Base-by-base conservation (phyloP, 2,888 invertebrate species). In the Norana najaformis region DNA sequence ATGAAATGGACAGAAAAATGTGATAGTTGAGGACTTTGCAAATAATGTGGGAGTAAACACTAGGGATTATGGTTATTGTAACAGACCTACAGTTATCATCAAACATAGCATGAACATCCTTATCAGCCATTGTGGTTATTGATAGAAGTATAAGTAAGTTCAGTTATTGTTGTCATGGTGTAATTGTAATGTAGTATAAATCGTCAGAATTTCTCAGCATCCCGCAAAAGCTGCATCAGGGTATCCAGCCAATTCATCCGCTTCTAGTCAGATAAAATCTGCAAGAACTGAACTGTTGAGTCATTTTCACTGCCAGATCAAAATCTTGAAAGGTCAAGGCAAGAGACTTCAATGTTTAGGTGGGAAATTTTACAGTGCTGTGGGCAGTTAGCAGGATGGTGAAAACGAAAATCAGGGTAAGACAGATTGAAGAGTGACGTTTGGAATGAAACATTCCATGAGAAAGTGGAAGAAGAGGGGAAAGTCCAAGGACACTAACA, bases 11-110 rank as follows among this genome's bases (percentile, higher is more conserved):
- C 69, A 69, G 69, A n/a, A n/a, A 69, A 69, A n/a, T 69, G 69
- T 69, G n/a, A 8, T 69, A n/a, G 69, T n/a, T 69, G 69, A 69
- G 69, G 30, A n/a, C 69, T 11, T 69, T 23, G 16, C 69, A n/a
- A n/a, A 69, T 69, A n/a, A 69, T 69, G 69, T 69, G 69, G n/a
- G 69, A 69, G 69, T 69, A 69, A n/a, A n/a, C 30, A n/a, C n/a
- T 8, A 16, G 69, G 69, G n/a, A 69, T 69, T 69, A n/a, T 69
- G 69, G 69, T n/a, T n/a, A n/a, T n/a, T 30, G 69, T n/a, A n/a
- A n/a, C 13, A n/a, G 69, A 69, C 4, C 69, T 30, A 4, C 69
- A 69, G 69, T 69, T 69, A n/a, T 69, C n/a, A n/a, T n/a, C 30
- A 69, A n/a, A n/a, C 69, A n/a, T 69, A 16, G 69, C n/a, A 2